A percentile compares a stretch with the other conserved stretches of the same genome.
Evolutionary conservation across 2,888 invertebrate genomes (phyloP).

Genomic region (Drosophila pegasa): DNA sequence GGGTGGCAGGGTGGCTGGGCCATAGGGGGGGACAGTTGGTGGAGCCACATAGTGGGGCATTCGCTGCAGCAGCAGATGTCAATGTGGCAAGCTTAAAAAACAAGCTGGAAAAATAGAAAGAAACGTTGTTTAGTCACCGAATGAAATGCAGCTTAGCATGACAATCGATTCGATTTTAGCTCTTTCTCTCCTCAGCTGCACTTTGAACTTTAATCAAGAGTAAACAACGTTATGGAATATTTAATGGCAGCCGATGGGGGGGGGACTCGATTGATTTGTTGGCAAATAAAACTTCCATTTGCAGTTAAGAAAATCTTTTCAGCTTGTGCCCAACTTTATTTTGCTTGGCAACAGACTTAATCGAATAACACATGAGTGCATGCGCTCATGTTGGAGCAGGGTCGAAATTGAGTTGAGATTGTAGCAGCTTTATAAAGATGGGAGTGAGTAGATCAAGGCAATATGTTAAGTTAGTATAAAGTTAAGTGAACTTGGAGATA

Average conservation of each 20-base stretch:
- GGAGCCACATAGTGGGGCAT: neutral
- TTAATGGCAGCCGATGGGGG: constrained; percentile 2
- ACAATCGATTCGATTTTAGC: constrained; percentile 63
- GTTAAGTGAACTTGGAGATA: too few species aligned
- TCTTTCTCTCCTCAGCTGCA: constrained; percentile 20
- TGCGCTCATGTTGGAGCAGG: neutral
- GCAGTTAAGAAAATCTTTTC: constrained; percentile 4
- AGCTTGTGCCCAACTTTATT: neutral
- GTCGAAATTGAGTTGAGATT: neutral
- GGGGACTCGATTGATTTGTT: constrained; percentile 5
- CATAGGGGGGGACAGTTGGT: neutral
- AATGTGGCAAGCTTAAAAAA: constrained; percentile 41
- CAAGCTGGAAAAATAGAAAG: constrained; percentile 7
- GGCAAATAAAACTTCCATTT: constrained; percentile 11
- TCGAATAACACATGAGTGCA: neutral
- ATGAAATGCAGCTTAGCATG: constrained; percentile 56
- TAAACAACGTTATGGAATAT: constrained; percentile 28
- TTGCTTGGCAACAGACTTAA: constrained; percentile 6
- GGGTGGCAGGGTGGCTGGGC: constrained; percentile 11
- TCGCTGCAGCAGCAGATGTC: constrained; percentile 52
- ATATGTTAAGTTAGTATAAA: too few species aligned
- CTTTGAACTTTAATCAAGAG: constrained; percentile 40
- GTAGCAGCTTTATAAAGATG: neutral
- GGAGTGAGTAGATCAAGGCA: too few species aligned
- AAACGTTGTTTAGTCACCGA: constrained; percentile 22